These are phyloP conservation scores for Artemia franciscana DNA, from an alignment of 1,140 invertebrate species.

Conservation along the genomic window DNA sequence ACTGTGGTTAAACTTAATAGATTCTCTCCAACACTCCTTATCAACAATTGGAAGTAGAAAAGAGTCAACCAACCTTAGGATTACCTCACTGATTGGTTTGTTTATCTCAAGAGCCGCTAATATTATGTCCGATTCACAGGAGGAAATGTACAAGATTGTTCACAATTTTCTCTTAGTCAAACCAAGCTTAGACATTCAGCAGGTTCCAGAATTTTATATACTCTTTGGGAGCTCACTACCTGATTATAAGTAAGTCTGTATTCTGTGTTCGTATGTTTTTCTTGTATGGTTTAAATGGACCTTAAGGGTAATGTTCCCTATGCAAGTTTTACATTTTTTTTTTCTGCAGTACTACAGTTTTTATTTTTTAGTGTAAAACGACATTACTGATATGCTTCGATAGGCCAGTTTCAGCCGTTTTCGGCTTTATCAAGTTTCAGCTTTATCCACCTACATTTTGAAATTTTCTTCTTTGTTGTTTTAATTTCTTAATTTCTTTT, in stretches of 20 bases:
- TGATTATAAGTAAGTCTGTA: conserved; percentile 21
- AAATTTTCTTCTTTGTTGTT: too few species aligned
- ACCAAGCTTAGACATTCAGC: conserved; percentile 33
- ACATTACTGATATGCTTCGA: too few species aligned
- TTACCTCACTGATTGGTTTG: conserved; percentile 27
- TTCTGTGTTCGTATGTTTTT: too few species aligned
- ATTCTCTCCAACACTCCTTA: not conserved
- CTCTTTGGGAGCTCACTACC: conserved; percentile 41
- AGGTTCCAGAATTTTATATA: conserved; percentile 50
- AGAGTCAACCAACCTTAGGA: not conserved
- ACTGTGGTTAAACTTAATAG: not conserved
- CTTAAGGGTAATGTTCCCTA: too few species aligned
- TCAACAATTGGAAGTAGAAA: not conserved
- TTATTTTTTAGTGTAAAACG: too few species aligned
- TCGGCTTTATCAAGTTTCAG: too few species aligned
- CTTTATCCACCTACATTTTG: too few species aligned
- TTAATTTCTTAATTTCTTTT: too few species aligned
- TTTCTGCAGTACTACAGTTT: too few species aligned
- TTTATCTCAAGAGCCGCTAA: conserved; percentile 39
- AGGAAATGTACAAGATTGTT: conserved; percentile 37
- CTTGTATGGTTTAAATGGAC: too few species aligned
- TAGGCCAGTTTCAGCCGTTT: too few species aligned
- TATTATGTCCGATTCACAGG: conserved; percentile 34
- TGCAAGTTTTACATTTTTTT: too few species aligned
- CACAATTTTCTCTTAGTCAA: conserved; percentile 44